Conservation (phyloP, 2,797 vertebrate species). For the Gobionotothen gibberifrons region DNA sequence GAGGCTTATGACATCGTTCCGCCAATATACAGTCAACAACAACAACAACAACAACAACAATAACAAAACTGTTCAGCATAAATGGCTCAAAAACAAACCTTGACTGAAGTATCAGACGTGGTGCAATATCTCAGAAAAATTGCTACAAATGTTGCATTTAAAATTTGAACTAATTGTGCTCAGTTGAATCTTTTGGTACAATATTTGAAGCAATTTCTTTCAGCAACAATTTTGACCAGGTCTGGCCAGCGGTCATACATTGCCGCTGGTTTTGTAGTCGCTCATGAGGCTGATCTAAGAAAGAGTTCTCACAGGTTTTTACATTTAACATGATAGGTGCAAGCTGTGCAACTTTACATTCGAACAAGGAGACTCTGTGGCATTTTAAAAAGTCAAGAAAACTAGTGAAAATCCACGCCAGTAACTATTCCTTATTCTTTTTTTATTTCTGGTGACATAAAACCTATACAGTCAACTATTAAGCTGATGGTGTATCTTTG, state of each 20-base stretch:
- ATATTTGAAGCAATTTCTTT: slow-evolving; percentile 54
- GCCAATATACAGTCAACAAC: slow-evolving; percentile 67
- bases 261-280: slow-evolving; percentile 69
- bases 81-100: slow-evolving; percentile 75
- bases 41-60: slow-evolving; percentile 55
- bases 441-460: slow-evolving; percentile 85
- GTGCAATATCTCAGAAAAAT: slow-evolving; percentile 56
- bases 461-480: slow-evolving; percentile 79
- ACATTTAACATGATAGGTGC: slow-evolving; percentile 88
- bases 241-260: slow-evolving; percentile 65
- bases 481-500: slow-evolving; percentile 83
- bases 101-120: slow-evolving; percentile 73
- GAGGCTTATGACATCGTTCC: slow-evolving; percentile 60
- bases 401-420: slow-evolving; percentile 97
- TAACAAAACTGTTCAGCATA: slow-evolving; percentile 67
- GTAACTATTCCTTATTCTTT: slow-evolving; percentile 90
- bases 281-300: slow-evolving; percentile 70
- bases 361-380: slow-evolving; percentile 99
- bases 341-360: slow-evolving; percentile 99
- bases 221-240: slow-evolving; percentile 53
- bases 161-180: slow-evolving; percentile 14
- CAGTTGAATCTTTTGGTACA: slow-evolving; percentile 16
- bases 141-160: slow-evolving; percentile 41
- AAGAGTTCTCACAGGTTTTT: slow-evolving; percentile 79
- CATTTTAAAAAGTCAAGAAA: slow-evolving; percentile 97